phyloP scores from a whole-genome alignment of 1,140 invertebrate species.

The Ostrea denselamellosa region DNA sequence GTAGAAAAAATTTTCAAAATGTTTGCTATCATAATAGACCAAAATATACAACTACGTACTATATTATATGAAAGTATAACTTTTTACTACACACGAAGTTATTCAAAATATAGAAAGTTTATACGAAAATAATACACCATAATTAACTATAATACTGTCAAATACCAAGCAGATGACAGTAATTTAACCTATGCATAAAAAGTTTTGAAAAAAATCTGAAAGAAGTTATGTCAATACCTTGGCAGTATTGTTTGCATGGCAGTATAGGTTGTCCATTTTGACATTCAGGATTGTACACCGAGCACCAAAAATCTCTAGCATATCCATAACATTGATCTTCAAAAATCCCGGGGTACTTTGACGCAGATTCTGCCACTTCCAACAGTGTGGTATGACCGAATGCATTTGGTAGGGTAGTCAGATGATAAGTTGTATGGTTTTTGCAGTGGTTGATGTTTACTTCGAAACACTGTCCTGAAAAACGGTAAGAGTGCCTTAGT shows the following conservation, averaged over 20 bases:
- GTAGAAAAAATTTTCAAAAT: too few species aligned
- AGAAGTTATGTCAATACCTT: constrained; percentile 44
- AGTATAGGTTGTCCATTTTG: constrained; percentile 54
- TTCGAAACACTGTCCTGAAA: constrained; percentile 1
- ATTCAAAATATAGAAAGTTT: too few species aligned
- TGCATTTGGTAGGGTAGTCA: constrained; percentile 63
- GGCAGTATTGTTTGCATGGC: constrained; percentile 63
- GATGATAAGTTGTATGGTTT: constrained; percentile 60
- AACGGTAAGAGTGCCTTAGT: neutral
- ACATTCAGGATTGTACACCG: constrained; percentile 62
- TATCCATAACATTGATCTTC: constrained; percentile 57
- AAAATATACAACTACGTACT: too few species aligned
- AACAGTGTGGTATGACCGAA: constrained; percentile 59
- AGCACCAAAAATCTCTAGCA: constrained; percentile 61
- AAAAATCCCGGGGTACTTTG: constrained; percentile 29
- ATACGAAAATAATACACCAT: too few species aligned
- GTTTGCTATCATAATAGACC: too few species aligned
- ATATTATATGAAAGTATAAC: too few species aligned
- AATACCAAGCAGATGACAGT: too few species aligned
- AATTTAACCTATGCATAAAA: too few species aligned
- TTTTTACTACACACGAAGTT: too few species aligned
- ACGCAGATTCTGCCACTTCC: constrained; percentile 44
- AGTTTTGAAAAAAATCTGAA: too few species aligned
- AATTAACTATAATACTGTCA: too few species aligned
- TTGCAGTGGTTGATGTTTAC: constrained; percentile 51